phyloP scores from a whole-genome alignment of 2,888 invertebrate species.

The Iphiclides podalirius region DNA sequence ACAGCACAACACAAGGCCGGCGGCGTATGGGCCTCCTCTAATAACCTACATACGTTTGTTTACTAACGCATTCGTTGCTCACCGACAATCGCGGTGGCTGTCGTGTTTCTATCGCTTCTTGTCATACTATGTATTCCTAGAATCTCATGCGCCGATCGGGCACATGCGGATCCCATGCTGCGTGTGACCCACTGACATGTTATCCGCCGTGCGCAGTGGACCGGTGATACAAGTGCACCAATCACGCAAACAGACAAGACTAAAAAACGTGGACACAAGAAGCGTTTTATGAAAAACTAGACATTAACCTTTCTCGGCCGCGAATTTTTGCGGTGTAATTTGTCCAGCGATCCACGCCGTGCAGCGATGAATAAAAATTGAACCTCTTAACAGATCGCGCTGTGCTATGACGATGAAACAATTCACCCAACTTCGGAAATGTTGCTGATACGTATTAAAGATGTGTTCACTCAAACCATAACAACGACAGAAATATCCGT shows the following conservation, averaged over 20 bases:
- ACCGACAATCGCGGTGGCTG: constrained; percentile 26
- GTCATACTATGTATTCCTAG: constrained; percentile 47
- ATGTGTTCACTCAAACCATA: too few relatives aligned
- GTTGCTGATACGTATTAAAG: too few relatives aligned
- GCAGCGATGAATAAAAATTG: neutral
- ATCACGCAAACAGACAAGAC: too few relatives aligned
- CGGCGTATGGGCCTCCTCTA: constrained; percentile 4
- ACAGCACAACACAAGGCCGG: constrained; percentile 5
- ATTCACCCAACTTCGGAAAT: neutral
- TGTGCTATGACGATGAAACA: neutral
- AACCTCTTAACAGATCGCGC: neutral
- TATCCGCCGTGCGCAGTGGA: constrained; percentile 33
- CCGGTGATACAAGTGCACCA: neutral
- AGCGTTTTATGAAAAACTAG: neutral
- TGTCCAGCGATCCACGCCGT: neutral
- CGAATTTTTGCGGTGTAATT: neutral
- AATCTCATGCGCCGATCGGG: constrained; percentile 54
- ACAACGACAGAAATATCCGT: too few relatives aligned
- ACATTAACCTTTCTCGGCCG: neutral
- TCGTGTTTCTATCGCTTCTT: constrained; percentile 25
- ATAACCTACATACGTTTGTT: constrained; percentile 15
- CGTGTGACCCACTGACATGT: constrained; percentile 62
- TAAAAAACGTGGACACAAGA: neutral
- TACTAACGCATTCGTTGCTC: constrained; percentile 14
- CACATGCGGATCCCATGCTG: constrained; percentile 67